phyloP scores from a whole-genome alignment of 1,140 invertebrate species.

The Dysdera silvatica region DNA sequence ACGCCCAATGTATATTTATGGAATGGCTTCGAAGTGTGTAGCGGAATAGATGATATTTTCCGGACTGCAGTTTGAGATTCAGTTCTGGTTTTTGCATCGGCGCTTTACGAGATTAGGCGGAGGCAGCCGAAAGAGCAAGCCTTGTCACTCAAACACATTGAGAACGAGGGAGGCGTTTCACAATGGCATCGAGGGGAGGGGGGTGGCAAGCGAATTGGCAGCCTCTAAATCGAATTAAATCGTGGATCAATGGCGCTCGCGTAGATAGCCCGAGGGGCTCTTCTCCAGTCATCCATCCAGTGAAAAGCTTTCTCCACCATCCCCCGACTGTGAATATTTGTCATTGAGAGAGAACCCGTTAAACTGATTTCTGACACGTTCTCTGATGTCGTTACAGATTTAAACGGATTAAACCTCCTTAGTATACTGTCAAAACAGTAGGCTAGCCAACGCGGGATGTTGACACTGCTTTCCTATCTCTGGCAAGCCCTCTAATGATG shows the following conservation, averaged over 20 bases:
- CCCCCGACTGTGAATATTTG: too few relatives aligned
- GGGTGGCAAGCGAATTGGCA: too few relatives aligned
- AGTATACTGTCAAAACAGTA: slow-evolving; percentile 29
- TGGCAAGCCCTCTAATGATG: slow-evolving; percentile 29
- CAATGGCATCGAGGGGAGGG: too few relatives aligned
- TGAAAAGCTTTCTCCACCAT: too few relatives aligned
- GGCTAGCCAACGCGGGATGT: slow-evolving; percentile 17
- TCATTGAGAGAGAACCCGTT: slow-evolving; percentile 18
- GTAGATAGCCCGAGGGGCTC: slow-evolving; percentile 11
- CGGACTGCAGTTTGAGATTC: slow-evolving; percentile 17
- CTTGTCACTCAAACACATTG: slow-evolving; percentile 21
- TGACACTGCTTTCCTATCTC: slow-evolving; percentile 13
- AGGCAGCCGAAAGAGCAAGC: slow-evolving; percentile 3
- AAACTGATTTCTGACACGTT: slow-evolving; percentile 29
- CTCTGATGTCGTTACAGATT: slow-evolving; percentile 27
- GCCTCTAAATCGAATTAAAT: slow-evolving; percentile 25
- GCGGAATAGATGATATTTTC: slow-evolving; percentile 27
- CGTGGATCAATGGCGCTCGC: slow-evolving; percentile 18
- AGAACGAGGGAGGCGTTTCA: slow-evolving; percentile 23
- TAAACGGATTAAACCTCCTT: slow-evolving; percentile 27
- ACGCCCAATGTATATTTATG: slow-evolving; percentile 27
- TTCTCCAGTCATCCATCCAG: too few relatives aligned
- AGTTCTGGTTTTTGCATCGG: slow-evolving; percentile 21
- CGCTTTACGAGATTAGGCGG: slow-evolving; percentile 6
- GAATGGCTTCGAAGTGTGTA: slow-evolving; percentile 10